Conservation (phyloP, 2,113 vertebrate genomes). For the Sisor rabdophorus region DNA sequence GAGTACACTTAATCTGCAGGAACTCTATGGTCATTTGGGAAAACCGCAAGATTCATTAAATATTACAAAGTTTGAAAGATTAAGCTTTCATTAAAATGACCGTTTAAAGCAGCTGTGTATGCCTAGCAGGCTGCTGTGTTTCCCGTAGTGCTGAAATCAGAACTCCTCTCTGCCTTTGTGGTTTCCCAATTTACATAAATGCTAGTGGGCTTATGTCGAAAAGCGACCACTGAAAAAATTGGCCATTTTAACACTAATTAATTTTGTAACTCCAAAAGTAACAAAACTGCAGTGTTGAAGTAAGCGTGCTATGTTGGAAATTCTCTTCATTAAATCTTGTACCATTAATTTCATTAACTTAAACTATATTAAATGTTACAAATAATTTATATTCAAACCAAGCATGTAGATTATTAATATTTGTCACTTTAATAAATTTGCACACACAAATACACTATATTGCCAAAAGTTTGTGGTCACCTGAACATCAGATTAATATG, state of each 20-base stretch:
- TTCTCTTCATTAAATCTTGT: background rate
- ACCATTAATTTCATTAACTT: no score
- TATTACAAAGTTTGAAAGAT: no score
- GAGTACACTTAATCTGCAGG: no score
- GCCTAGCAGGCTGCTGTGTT: background rate
- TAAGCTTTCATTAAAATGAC: background rate
- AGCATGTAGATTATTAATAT: constrained; percentile 8
- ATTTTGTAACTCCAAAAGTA: background rate
- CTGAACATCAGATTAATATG: no score
- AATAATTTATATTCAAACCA: constrained; percentile 7
- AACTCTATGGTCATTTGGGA: no score
- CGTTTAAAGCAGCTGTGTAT: background rate
- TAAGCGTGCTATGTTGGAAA: background rate
- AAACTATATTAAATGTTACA: background rate
- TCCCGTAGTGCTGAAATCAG: constrained; percentile 44
- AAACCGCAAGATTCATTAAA: no score
- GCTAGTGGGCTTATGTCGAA: background rate
- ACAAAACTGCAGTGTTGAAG: background rate
- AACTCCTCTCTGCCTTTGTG: background rate
- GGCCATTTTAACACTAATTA: background rate
- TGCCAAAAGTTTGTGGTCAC: no score
- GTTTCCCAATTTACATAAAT: constrained; percentile 9
- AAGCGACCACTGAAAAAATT: background rate
- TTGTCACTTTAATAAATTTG: constrained; percentile 21
- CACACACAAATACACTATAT: background rate